phyloP scores from a whole-genome alignment of 1,140 invertebrate genomes.

The Drosophila erecta region DNA sequence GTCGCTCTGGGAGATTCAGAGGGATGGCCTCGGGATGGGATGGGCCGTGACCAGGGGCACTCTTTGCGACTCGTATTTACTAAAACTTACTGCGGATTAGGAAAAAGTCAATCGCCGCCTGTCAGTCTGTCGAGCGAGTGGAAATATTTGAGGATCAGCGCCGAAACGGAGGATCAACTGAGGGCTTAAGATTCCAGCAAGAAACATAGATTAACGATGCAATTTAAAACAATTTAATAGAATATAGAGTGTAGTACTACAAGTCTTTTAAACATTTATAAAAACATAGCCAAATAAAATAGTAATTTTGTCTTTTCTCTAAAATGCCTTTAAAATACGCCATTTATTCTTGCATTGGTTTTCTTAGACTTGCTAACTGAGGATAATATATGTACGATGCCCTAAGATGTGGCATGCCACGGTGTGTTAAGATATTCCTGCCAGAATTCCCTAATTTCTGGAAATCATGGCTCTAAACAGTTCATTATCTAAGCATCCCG shows the following conservation, averaged over 20 bases:
- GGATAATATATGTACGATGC: constrained; percentile 4
- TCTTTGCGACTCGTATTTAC: constrained; percentile 57
- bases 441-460: constrained; percentile 26
- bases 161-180: constrained; percentile 17
- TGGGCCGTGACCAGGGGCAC: constrained; percentile 29
- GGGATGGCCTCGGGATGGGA: neutral
- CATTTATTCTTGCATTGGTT: too few relatives aligned
- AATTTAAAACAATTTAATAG: neutral
- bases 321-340: too few relatives aligned
- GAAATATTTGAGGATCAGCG: constrained; percentile 51
- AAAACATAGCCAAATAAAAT: too few relatives aligned
- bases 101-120: constrained; percentile 60
- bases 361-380: neutral
- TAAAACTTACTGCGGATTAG: constrained; percentile 66
- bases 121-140: constrained; percentile 7
- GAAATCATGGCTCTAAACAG: constrained; percentile 43
- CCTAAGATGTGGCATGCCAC: constrained; percentile 3
- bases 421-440: constrained; percentile 16
- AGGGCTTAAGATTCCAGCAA: neutral
- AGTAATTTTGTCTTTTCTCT: too few relatives aligned
- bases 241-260: too few relatives aligned
- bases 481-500: constrained; percentile 52
- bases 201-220: neutral
- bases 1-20: neutral
- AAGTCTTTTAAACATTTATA: too few relatives aligned